Evolutionary conservation across 1,140 invertebrate genomes (phyloP).

Genomic region (Zaprionus camerounensis): DNA sequence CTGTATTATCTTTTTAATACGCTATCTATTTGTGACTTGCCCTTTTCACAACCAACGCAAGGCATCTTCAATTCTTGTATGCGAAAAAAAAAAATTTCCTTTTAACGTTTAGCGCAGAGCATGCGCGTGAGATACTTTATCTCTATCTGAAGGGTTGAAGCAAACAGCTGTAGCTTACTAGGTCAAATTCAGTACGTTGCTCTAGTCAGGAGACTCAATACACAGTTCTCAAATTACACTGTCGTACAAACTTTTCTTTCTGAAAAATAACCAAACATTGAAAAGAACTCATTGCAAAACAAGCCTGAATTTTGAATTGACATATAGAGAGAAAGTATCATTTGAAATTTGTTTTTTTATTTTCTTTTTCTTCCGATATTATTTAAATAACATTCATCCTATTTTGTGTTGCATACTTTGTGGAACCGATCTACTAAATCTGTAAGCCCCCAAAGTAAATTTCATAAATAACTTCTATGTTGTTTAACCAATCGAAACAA

Average conservation of each 20-base stretch:
- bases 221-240: background rate
- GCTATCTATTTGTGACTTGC: constrained; percentile 28
- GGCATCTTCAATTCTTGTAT: constrained; percentile 54
- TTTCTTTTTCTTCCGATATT: too few relatives aligned
- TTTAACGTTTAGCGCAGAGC: background rate
- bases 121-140: background rate
- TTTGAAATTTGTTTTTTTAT: too few relatives aligned
- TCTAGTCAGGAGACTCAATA: background rate
- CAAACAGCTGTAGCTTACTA: constrained; percentile 3
- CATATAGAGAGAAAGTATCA: too few relatives aligned
- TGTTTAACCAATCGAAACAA: too few relatives aligned
- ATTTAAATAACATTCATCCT: too few relatives aligned
- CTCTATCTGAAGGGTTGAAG: background rate
- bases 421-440: too few relatives aligned
- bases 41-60: constrained; percentile 73
- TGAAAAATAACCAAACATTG: background rate
- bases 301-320: too few relatives aligned
- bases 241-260: background rate
- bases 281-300: background rate
- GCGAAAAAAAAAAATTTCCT: background rate
- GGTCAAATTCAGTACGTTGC: background rate
- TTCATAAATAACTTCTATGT: too few relatives aligned
- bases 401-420: too few relatives aligned
- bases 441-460: too few relatives aligned
- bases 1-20: background rate